Evolutionary conservation across 2,888 invertebrate genomes (phyloP).

Genomic region (Tetranychus piercei): DNA sequence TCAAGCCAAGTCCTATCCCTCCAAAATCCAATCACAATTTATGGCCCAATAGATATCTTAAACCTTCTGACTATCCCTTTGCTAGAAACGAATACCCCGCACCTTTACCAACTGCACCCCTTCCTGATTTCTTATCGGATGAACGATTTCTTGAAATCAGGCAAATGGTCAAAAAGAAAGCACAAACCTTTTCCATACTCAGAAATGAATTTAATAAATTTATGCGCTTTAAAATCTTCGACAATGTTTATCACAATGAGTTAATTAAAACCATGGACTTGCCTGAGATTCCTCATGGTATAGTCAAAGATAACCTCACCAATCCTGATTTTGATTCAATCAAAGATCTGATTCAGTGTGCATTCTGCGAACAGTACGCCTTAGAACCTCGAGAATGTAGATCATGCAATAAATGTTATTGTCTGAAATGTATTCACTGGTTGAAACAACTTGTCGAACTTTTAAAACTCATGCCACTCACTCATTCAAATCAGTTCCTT

Average conservation of each 20-base stretch:
- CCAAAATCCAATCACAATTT: too few species aligned
- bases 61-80: background rate
- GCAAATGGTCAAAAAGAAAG: background rate
- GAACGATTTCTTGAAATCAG: background rate
- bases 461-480: background rate
- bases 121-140: background rate
- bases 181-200: background rate
- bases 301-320: background rate
- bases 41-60: background rate
- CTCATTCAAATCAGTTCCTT: background rate
- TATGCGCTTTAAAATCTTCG: background rate
- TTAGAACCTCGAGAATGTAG: background rate
- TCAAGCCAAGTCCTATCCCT: too few species aligned
- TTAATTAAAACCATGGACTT: background rate
- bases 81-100: background rate
- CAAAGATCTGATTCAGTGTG: background rate
- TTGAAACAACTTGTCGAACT: background rate
- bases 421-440: background rate
- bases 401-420: background rate
- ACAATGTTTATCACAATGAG: background rate
- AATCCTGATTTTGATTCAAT: background rate
- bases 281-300: background rate
- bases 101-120: background rate
- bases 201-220: background rate
- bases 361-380: background rate